phyloP scores from a whole-genome alignment of 2,888 invertebrate genomes.

The Panopea generosa region DNA sequence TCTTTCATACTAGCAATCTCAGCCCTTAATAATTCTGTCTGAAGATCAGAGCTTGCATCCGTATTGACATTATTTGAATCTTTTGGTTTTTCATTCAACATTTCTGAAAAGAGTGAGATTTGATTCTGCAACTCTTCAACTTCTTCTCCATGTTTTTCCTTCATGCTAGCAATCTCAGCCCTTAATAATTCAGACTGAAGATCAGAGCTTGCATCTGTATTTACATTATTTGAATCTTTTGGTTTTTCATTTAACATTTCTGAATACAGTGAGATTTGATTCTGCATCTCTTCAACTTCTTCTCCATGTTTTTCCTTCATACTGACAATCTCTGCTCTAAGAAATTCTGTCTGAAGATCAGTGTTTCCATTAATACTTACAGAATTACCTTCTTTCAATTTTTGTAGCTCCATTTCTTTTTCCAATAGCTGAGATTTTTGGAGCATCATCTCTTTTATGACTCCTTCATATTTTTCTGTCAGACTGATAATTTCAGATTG shows the following conservation, averaged over 20 bases:
- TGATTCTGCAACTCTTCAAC: slow-evolving; percentile 4
- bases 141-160: not conserved
- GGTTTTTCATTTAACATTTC: not conserved
- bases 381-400: no score
- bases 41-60: not conserved
- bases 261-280: slow-evolving; percentile 8
- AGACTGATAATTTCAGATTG: no score
- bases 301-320: slow-evolving; percentile 36
- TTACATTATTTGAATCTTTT: slow-evolving; percentile 11
- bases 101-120: slow-evolving; percentile 2
- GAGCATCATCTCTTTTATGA: no score
- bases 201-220: no score
- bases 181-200: not conserved
- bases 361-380: no score
- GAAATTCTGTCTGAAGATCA: slow-evolving; percentile 34
- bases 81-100: slow-evolving; percentile 4
- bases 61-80: slow-evolving; percentile 4
- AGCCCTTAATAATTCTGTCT: not conserved
- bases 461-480: no score
- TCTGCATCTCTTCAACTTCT: slow-evolving; percentile 30
- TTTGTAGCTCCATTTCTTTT: no score
- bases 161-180: not conserved
- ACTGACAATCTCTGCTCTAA: slow-evolving; percentile 40
- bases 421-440: no score
- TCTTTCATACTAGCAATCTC: not conserved